Evolutionary conservation across 2,888 invertebrate genomes (phyloP).

Genomic region (Drosophila lutescens): DNA sequence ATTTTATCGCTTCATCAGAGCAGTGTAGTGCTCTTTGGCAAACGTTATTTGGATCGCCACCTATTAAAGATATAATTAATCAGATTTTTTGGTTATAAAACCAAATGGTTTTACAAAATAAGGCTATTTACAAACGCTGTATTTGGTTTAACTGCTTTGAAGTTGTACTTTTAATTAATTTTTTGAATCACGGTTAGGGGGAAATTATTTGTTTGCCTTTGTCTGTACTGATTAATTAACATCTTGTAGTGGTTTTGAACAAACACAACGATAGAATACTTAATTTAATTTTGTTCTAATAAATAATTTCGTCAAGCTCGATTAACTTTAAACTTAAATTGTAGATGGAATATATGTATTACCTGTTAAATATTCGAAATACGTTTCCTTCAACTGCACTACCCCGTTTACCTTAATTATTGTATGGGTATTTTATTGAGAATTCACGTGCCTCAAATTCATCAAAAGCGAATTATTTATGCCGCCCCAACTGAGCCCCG

Average conservation of each 20-base stretch:
- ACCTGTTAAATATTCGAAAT: neutral
- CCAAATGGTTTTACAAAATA: neutral
- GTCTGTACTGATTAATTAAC: neutral
- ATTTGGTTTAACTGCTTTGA: neutral
- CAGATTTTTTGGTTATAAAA: conserved; percentile 17
- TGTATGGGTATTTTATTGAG: conserved; percentile 40
- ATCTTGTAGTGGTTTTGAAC: too few relatives aligned
- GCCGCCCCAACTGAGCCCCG: conserved; percentile 8
- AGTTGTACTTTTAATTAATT: neutral
- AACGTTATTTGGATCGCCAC: conserved; percentile 28
- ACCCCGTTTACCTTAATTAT: conserved; percentile 10
- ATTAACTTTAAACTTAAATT: too few relatives aligned
- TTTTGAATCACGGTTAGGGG: neutral
- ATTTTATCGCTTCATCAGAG: conserved; percentile 18
- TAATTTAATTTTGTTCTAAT: too few relatives aligned
- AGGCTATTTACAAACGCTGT: neutral
- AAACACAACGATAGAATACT: too few relatives aligned
- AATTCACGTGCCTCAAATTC: conserved; percentile 42
- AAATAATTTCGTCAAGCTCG: too few relatives aligned
- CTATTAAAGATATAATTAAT: conserved; percentile 20
- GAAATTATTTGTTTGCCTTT: neutral
- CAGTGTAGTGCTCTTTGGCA: conserved; percentile 4
- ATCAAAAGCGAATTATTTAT: conserved; percentile 53
- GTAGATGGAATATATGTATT: too few relatives aligned
- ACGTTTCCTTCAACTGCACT: neutral